Evolutionary conservation across 2,888 invertebrate genomes (phyloP).

Genomic region (Uropetala carovei): DNA sequence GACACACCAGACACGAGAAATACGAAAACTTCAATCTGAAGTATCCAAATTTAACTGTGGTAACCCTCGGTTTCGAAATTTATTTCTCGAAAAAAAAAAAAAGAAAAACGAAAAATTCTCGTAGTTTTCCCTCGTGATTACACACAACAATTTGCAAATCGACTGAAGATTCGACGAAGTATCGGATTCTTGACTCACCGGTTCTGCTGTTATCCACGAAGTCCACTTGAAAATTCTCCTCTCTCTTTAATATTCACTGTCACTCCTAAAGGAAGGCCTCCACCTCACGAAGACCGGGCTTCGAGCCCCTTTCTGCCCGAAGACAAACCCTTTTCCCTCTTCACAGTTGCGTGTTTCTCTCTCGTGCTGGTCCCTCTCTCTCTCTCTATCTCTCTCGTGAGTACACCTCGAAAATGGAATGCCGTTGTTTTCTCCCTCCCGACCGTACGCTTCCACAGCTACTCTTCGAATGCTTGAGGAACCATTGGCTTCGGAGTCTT

Average conservation of each 20-base stretch:
- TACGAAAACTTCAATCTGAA: too few species aligned
- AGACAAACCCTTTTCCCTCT: neutral
- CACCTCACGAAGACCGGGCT: constrained; percentile 27
- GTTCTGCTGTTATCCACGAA: neutral
- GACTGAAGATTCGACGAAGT: neutral
- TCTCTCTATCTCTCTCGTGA: neutral
- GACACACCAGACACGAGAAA: too few species aligned
- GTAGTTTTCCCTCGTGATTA: neutral
- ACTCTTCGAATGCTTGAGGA: constrained; percentile 56
- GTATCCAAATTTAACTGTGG: too few species aligned
- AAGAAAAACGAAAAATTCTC: neutral
- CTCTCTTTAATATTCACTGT: neutral
- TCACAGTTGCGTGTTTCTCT: neutral
- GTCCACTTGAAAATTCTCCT: neutral
- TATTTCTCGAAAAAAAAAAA: neutral
- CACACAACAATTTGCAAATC: too few species aligned
- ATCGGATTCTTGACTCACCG: neutral
- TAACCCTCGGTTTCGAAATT: neutral
- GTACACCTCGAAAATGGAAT: constrained; percentile 5
- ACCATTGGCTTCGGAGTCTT: constrained; percentile 51
- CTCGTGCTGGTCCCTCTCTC: too few species aligned
- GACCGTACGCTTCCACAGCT: neutral
- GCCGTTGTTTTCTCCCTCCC: neutral
- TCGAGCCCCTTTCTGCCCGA: constrained; percentile 24
- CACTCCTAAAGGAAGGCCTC: neutral